Evolutionary conservation across 2,113 vertebrate genomes (phyloP).

Genomic region (Haemorhous mexicanus): DNA sequence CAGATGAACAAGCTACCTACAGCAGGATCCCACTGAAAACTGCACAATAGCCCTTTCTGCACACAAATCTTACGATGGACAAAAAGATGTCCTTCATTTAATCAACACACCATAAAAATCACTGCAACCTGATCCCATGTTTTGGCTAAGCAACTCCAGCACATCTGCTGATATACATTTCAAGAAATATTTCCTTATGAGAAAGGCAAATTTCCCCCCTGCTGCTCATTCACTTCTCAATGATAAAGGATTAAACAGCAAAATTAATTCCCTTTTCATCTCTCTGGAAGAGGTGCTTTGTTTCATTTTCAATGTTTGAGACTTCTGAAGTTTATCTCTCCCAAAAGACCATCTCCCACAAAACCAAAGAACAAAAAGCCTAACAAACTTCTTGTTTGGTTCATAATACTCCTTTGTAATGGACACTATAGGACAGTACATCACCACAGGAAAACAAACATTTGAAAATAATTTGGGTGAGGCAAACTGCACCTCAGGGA

Average conservation of each 20-base stretch:
- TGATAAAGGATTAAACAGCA: not conserved
- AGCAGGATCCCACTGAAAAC: accelerated
- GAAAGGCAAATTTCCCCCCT: not conserved
- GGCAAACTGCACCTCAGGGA: not conserved
- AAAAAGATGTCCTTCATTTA: not conserved
- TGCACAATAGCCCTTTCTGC: not conserved
- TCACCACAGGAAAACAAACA: not conserved
- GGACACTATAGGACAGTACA: not conserved
- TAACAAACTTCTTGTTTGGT: not conserved
- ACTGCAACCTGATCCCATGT: not conserved
- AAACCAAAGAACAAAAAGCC: not conserved
- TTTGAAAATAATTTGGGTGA: not conserved
- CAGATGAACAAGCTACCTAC: accelerated
- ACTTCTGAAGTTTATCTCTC: not conserved
- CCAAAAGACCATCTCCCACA: not conserved
- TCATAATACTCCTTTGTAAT: not conserved
- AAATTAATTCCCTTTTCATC: not conserved
- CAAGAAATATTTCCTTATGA: not conserved
- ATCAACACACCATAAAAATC: not conserved
- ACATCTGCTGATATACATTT: not conserved
- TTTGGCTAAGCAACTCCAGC: not conserved
- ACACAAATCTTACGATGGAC: accelerated
- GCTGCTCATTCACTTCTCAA: not conserved
- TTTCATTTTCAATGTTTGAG: not conserved
- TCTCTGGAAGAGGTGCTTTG: not conserved